Percentiles rank a stretch among this genome's conserved stretches.
phyloP scores from a whole-genome alignment of 2,113 vertebrate genomes.

The Glareola pratincola region DNA sequence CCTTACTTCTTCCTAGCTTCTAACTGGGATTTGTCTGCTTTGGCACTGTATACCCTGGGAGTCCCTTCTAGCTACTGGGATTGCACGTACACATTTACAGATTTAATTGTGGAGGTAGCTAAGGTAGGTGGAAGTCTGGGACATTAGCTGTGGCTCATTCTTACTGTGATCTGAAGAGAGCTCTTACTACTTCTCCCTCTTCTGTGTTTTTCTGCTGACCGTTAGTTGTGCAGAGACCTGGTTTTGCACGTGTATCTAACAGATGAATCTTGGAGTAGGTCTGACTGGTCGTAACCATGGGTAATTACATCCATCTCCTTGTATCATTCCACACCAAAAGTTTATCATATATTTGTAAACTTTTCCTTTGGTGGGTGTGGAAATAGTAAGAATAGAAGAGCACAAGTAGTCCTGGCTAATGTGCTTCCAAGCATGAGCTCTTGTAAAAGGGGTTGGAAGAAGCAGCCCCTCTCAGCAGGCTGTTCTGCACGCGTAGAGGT shows the following conservation, averaged over 20 bases:
- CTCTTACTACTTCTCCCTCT: not conserved
- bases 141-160: not conserved
- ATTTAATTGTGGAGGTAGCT: not conserved
- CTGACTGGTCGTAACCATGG: not conserved
- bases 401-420: not conserved
- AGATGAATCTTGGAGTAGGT: not conserved
- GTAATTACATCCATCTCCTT: not conserved
- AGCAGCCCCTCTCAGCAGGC: not conserved
- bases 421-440: not conserved
- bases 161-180: not conserved
- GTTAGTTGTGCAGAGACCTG: not conserved
- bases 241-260: not conserved
- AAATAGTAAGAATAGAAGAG: not conserved
- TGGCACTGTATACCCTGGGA: not conserved
- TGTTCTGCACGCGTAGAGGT: not conserved
- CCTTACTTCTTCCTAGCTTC: not conserved
- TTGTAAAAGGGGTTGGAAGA: not conserved
- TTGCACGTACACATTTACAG: not conserved
- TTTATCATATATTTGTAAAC: not conserved
- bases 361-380: not conserved
- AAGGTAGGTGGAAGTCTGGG: not conserved
- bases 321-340: not conserved
- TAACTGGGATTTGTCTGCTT: not conserved
- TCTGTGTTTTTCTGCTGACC: not conserved
- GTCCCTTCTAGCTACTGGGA: not conserved